Percentiles rank a stretch among this genome's conserved stretches.
These are phyloP conservation scores for Musca domestica DNA, from an alignment of 1,140 invertebrate species.

Conservation along the genomic window DNA sequence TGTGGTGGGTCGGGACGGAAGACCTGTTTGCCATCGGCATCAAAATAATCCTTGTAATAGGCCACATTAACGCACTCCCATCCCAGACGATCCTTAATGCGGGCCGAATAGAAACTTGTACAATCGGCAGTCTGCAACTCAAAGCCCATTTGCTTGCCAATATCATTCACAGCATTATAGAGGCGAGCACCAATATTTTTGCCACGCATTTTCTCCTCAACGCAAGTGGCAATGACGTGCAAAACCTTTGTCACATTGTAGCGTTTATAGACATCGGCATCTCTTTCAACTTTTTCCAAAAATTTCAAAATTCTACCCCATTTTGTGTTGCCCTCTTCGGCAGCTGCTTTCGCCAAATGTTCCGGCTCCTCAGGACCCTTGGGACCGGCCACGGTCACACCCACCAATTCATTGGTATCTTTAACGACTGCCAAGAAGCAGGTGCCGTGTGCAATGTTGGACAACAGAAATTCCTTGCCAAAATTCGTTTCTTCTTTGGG, in stretches of 20 bases:
- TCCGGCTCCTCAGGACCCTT: background rate
- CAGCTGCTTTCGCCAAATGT: background rate
- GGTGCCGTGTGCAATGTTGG: slow-evolving; percentile 4
- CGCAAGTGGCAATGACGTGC: background rate
- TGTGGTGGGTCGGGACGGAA: slow-evolving; percentile 37
- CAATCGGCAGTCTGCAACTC: slow-evolving; percentile 34
- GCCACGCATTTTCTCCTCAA: background rate
- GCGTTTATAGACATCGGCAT: slow-evolving; percentile 1
- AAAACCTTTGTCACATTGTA: background rate
- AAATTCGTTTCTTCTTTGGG: slow-evolving; percentile 11
- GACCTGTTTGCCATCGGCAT: slow-evolving; percentile 32
- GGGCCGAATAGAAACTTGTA: slow-evolving; percentile 39
- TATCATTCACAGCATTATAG: background rate
- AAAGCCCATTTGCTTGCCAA: background rate
- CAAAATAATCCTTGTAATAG: slow-evolving; percentile 32
- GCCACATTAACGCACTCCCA: slow-evolving; percentile 31
- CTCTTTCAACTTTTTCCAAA: background rate
- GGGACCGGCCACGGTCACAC: background rate
- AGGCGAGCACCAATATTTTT: background rate
- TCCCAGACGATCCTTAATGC: slow-evolving; percentile 30
- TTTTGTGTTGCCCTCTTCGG: background rate
- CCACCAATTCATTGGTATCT: background rate
- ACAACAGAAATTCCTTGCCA: slow-evolving; percentile 24
- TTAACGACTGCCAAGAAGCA: slow-evolving; percentile 11
- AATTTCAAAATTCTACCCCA: slow-evolving; percentile 10